Evolutionary conservation across 2,113 vertebrate genomes (phyloP).

Genomic region (Gasterosteus aculeatus): DNA sequence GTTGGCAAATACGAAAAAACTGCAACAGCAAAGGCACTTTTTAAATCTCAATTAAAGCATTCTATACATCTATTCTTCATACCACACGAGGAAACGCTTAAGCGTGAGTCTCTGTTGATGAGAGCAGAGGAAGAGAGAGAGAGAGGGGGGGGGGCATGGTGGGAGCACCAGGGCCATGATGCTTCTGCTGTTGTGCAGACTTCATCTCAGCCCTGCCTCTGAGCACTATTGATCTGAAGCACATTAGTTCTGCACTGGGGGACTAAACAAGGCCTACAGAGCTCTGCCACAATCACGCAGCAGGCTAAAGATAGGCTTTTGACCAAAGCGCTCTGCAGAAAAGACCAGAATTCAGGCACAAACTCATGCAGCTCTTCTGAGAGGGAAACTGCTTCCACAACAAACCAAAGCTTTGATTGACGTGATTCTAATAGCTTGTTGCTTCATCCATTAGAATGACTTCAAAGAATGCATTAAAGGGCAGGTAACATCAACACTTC

Average conservation of each 20-base stretch:
- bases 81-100: conserved; percentile 24
- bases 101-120: conserved; percentile 8
- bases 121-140: background rate
- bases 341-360: conserved; percentile 13
- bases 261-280: conserved; percentile 65
- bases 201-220: conserved; percentile 58
- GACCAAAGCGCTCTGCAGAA: conserved; percentile 58
- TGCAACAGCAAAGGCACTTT: background rate
- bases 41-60: background rate
- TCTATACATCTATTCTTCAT: background rate
- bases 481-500: background rate
- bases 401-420: background rate
- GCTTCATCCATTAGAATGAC: background rate
- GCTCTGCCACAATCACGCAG: conserved; percentile 66
- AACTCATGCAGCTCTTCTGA: conserved; percentile 4
- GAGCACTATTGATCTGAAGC: conserved; percentile 74
- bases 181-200: conserved; percentile 49
- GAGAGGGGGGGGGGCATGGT: background rate
- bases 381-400: background rate
- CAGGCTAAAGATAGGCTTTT: conserved; percentile 68
- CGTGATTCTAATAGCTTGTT: background rate
- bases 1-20: conserved; percentile 24
- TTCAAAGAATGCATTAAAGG: background rate
- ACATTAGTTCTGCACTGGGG: conserved; percentile 74
- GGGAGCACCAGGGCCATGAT: conserved; percentile 34